phyloP scores from a whole-genome alignment of 2,888 invertebrate species.

The Spialia ferax region DNA sequence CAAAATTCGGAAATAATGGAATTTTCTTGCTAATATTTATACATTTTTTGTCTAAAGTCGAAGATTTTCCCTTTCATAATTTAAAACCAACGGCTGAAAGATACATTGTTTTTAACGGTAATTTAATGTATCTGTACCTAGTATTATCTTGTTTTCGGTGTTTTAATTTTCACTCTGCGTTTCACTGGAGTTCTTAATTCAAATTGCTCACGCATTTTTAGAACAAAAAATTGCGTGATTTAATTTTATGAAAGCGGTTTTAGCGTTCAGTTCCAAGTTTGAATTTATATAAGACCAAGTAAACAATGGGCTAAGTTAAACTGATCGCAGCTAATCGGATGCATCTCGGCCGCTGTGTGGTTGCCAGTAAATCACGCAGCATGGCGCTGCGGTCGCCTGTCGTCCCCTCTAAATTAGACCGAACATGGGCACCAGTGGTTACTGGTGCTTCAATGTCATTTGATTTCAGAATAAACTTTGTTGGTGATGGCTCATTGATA shows the following conservation, averaged over 20 bases:
- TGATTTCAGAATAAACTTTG: not conserved
- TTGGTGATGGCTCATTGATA: not conserved
- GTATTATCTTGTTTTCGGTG: no score
- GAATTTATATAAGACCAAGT: conserved; percentile 12
- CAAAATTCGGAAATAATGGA: no score
- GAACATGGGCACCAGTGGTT: conserved; percentile 48
- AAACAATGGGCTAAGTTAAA: conserved; percentile 19
- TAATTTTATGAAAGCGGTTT: not conserved
- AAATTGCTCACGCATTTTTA: not conserved
- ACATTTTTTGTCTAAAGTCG: no score
- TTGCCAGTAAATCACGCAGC: conserved; percentile 74
- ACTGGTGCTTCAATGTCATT: conserved; percentile 10
- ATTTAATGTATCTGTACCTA: no score
- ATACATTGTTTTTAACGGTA: no score
- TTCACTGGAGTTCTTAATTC: not conserved
- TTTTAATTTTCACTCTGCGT: no score
- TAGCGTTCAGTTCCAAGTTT: not conserved
- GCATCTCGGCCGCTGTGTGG: conserved; percentile 42
- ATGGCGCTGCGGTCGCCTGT: conserved; percentile 63
- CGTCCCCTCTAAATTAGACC: conserved; percentile 72
- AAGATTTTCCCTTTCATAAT: no score
- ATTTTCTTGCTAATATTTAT: no score
- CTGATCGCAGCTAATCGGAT: conserved; percentile 28
- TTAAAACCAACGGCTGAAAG: no score
- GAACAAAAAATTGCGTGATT: no score